Evolutionary conservation across 2,113 vertebrate species (phyloP).

Genomic region (Galeopterus variegatus): DNA sequence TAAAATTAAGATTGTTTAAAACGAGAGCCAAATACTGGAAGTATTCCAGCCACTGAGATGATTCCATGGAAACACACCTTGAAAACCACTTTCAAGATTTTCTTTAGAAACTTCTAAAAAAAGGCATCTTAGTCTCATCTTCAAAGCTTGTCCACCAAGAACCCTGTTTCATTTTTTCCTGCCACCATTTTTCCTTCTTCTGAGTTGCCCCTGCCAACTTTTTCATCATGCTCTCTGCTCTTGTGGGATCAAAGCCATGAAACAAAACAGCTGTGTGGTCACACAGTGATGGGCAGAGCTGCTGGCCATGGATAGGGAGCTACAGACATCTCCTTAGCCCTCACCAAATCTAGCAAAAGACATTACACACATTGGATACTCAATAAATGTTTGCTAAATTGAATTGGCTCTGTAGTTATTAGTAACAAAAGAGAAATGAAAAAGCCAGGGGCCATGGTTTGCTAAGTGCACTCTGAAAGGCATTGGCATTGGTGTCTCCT

Average conservation of each 20-base stretch:
- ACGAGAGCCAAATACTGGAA: neutral
- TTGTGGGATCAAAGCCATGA: neutral
- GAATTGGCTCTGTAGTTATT: neutral
- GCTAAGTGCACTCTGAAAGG: neutral
- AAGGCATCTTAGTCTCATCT: neutral
- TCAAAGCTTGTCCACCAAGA: neutral
- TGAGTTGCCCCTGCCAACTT: neutral
- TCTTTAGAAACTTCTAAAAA: neutral
- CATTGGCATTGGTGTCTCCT: neutral
- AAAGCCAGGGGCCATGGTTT: neutral
- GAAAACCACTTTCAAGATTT: too few relatives aligned
- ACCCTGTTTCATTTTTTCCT: neutral
- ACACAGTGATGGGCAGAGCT: neutral
- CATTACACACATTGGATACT: neutral
- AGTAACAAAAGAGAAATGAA: neutral
- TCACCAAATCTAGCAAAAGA: neutral
- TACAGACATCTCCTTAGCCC: too few relatives aligned
- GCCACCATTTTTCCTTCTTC: neutral
- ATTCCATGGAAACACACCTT: too few relatives aligned
- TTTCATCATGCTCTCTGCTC: neutral
- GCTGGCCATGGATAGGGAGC: fast-evolving
- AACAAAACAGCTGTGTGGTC: too few relatives aligned
- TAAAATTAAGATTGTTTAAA: neutral
- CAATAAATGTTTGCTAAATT: neutral
- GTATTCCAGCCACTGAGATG: too few relatives aligned